Base-by-base conservation (phyloP, 2,797 vertebrate genomes). In the Sphenopsis melanotis region DNA sequence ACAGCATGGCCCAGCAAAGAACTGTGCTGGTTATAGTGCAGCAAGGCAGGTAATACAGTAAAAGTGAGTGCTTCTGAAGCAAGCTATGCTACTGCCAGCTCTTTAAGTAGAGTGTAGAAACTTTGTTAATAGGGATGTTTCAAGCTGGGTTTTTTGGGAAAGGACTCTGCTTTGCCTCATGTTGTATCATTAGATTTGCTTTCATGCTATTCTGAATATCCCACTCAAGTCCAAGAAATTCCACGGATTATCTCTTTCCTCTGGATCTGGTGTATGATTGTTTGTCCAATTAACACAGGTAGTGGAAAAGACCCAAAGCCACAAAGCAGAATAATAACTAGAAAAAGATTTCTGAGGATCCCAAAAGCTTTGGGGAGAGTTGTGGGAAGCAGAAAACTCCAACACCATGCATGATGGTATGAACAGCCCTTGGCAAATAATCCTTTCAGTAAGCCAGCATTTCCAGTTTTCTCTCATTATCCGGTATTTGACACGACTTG, bases 381-480 rank as follows among this genome's bases (percentile, higher is more conserved):
- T 69, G 74, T 87, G 60, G 77, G 70, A 94, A 91, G 88, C 77
- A 80, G 79, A 90, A 95, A 95, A 75, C 61, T 89, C 9, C 0
- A 93, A 61, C 55, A 37, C 74, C 50, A 39, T 30, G 63, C 63
- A 61, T 53, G 77, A 75, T 83, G 34, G 10, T 63, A 59, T n/a
- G 75, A 92, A 63, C 2, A 3, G 59, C 50, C 88, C 1, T 0
- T 63, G 63, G 55, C 71, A 96, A 94, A 92, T 70, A 93, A 95
- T 83, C 77, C 76, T 39, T 87, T 89, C 74, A 57, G 44, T 57
- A 90, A 94, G 4, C 36, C 75, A 53, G 44, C 49, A 24, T 47
- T 93, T 69, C 83, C 61, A 89, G 47, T 81, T 96, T 87, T 82
- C 50, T 91, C 80, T 87, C 66, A 68, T 90, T 94, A 86, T 57